phyloP scores from a whole-genome alignment of 1,140 invertebrate species.

The Aplysia californica region DNA sequence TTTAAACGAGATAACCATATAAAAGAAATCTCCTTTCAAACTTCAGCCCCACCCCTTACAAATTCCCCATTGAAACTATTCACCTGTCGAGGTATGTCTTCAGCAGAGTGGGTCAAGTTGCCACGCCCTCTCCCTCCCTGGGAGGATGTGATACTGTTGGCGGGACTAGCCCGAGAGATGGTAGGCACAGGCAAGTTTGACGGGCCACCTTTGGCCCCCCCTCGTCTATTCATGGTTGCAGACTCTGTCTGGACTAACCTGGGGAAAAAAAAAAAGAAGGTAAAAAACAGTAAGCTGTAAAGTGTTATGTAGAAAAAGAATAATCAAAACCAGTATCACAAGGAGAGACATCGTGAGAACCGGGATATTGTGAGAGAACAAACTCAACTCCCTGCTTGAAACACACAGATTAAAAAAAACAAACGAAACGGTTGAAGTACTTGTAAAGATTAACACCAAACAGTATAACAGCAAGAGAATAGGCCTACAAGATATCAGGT shows the following conservation, averaged over 20 bases:
- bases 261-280: not conserved
- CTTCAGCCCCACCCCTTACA: no score
- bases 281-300: not conserved
- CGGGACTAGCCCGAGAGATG: slow-evolving; percentile 47
- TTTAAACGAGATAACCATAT: no score
- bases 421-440: no score
- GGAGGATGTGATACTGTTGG: slow-evolving; percentile 37
- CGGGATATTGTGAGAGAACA: not conserved
- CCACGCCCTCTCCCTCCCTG: slow-evolving; percentile 32
- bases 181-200: slow-evolving; percentile 56
- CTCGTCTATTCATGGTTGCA: slow-evolving; percentile 35
- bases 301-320: not conserved
- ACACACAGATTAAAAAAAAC: not conserved
- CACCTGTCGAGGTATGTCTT: slow-evolving; percentile 47
- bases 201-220: slow-evolving; percentile 39
- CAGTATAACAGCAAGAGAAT: no score
- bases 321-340: not conserved
- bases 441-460: no score
- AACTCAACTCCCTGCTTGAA: not conserved
- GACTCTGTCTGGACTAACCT: slow-evolving; percentile 6
- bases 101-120: slow-evolving; percentile 50
- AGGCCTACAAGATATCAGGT: no score
- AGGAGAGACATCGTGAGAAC: not conserved
- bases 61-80: no score
- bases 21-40: no score